Evolutionary conservation across 2,113 vertebrate genomes (phyloP), one percentile per base, ranked within the genome.

Genomic region (Phrynocephalus versicolor): DNA sequence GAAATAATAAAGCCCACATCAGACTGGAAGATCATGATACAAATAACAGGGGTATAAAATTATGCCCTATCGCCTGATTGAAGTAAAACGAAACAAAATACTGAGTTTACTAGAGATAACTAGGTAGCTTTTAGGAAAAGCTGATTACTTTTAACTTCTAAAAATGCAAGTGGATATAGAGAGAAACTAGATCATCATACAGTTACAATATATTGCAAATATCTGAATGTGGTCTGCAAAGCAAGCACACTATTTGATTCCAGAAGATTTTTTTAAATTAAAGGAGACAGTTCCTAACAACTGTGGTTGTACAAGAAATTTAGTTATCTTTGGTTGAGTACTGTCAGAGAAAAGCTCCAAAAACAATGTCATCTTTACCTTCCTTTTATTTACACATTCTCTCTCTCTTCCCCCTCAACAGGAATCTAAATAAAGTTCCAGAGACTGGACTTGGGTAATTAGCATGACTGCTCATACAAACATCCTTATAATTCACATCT

Each of bases 1-100:
- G n/a, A 82, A 85, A 3, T 88, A 79, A 89, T 65, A 64, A 85
- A 90, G 88, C 90, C 88, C 89, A 87, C 13, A 57, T 51, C 55
- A 83, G 92, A 92, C 7, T 82, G 27, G 91, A 89, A 85, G 87
- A 87, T 39, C 74, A 25, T 45, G 19, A 75, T 87, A 57, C 87
- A 90, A 64, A 37, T 18, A 39, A 33, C 25, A 65, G 25, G 14
- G 16, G 4, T 45, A 65, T 2, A 41, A 33, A 18, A 62, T n/a
- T n/a, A 33, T 67, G 62, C 30, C 23, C 7, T 67, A 18, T 51
- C 13, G 21, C 23, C 51, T 79, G 88, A 83, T 79, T 60, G 81
- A 74, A 76, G 84, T 64, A 0, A 0, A 35, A n/a, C n/a, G n/a
- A n/a, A n/a, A n/a, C n/a, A n/a, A 75, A 85, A 86, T 83, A 77